phyloP scores from a whole-genome alignment of 2,113 vertebrate genomes.

The Solenodon paradoxus region DNA sequence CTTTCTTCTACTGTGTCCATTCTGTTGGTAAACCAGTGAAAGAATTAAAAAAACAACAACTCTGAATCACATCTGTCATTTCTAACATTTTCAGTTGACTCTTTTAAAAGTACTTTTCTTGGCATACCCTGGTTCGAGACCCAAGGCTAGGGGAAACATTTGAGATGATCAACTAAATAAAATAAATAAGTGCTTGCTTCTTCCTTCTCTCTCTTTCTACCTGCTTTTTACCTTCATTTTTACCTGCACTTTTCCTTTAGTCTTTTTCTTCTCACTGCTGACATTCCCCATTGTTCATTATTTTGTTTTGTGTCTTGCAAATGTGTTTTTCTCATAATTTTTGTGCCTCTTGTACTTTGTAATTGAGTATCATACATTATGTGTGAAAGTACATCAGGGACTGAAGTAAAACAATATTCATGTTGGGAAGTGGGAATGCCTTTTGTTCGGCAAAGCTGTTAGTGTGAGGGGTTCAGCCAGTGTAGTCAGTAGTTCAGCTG shows the following conservation, averaged over 20 bases:
- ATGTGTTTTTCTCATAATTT: background rate
- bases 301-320: background rate
- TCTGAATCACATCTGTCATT: background rate
- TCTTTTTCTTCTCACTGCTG: background rate
- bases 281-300: background rate
- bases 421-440: background rate
- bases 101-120: too few species aligned
- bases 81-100: background rate
- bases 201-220: too few species aligned
- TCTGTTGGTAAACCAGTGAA: background rate
- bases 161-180: too few species aligned
- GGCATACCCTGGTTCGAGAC: too few species aligned
- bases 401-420: background rate
- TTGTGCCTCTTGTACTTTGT: background rate
- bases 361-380: background rate
- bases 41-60: too few species aligned
- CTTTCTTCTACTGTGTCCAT: background rate
- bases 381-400: background rate
- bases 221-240: too few species aligned
- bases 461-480: background rate
- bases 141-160: too few species aligned
- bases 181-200: too few species aligned
- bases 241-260: too few species aligned
- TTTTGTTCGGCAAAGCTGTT: background rate
- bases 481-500: background rate